Base-by-base conservation (phyloP, 2,888 invertebrate species). In the Drosophila leonis region DNA sequence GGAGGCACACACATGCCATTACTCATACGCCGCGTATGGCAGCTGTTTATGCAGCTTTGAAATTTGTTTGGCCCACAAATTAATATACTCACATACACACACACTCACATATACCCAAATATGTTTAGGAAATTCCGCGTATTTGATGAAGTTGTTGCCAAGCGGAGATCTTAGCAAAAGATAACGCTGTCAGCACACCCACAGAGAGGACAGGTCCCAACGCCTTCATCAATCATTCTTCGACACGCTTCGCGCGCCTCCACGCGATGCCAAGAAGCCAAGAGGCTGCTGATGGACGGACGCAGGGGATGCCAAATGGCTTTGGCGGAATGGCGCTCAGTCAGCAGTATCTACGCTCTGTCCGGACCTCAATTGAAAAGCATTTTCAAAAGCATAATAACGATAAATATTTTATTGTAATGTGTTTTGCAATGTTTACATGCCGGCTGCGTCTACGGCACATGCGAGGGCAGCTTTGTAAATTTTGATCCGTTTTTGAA, bases 321-420 rank as follows among this genome's bases (percentile, higher is more conserved):
- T 39, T 20, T 41, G 67, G 35, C 42, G 57, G 56, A 52, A 29
- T 77, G 65, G 56, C 27, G 52, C 72, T 48, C 74, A 65, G 68
- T 66, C 65, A 67, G 72, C 61, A 48, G 59, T 60, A 63, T 62
- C 65, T 62, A 18, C 63, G 62, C 27, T 66, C 65, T 65, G 75
- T 74, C 75, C 74, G 76, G 75, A 72, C 76, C 85, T 83, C 91
- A 90, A 90, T 90, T 90, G 91, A 90, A 90, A 90, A 91, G 85
- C 90, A 87, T 86, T 90, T 90, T 86, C 52, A 75, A 87, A 82
- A 70, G 90, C 83, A 91, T 90, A 84, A 91, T 90, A 91, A 87
- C 84, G 86, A 90, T 90, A 90, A 88, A 91, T 91, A 80, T 91
- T 90, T 90, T 90, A 90, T 90, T 91, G 87, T 84, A 83, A 88